Evolutionary conservation across 2,888 invertebrate genomes (phyloP).

Genomic region (Uropetala carovei): DNA sequence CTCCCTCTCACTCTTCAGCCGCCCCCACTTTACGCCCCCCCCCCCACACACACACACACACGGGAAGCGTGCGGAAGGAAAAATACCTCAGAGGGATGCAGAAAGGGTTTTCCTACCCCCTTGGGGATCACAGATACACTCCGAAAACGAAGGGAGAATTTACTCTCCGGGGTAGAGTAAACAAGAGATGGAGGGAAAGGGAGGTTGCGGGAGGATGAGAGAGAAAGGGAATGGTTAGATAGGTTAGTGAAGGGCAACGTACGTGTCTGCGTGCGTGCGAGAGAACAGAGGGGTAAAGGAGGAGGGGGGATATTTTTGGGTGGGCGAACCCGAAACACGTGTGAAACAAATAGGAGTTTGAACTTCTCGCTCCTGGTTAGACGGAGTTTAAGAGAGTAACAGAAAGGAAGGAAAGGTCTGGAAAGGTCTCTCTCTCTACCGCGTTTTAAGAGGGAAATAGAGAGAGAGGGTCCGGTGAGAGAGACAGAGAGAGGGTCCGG

Average conservation of each 20-base stretch:
- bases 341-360: conserved; percentile 48
- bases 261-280: neutral
- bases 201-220: neutral
- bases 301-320: neutral
- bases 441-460: no score
- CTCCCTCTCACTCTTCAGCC: neutral
- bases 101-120: neutral
- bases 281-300: neutral
- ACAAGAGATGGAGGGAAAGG: neutral
- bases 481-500: neutral
- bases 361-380: neutral
- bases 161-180: conserved; percentile 56
- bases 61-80: neutral
- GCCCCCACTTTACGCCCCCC: no score
- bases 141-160: conserved; percentile 47
- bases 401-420: neutral
- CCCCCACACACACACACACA: neutral
- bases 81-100: neutral
- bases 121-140: conserved; percentile 25
- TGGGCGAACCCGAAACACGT: conserved; percentile 51
- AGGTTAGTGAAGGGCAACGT: neutral
- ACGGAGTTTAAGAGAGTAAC: neutral
- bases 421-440: neutral
- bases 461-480: neutral
- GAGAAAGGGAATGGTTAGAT: neutral